A percentile compares a stretch with the other conserved stretches of the same genome.
These are phyloP conservation scores for Aphelinus certus DNA, from an alignment of 1,140 invertebrate genomes.

Conservation along the genomic window DNA sequence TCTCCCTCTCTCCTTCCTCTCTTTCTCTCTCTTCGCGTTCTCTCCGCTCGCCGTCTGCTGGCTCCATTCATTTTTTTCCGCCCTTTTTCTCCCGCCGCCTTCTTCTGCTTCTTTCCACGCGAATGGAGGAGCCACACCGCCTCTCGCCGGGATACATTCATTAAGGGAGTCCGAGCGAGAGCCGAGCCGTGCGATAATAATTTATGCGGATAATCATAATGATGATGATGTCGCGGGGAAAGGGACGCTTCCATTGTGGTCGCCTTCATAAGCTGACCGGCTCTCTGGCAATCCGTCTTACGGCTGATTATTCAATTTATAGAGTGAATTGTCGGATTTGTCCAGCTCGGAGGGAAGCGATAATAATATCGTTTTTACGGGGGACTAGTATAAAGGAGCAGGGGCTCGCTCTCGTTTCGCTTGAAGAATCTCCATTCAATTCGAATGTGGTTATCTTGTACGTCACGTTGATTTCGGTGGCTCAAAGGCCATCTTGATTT, in stretches of 20 bases:
- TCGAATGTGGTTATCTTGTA: not conserved
- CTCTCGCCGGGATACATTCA: slow-evolving; percentile 10
- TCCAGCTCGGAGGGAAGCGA: not conserved
- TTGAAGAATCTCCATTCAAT: not conserved
- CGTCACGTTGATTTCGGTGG: too few species aligned
- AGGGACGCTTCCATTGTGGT: slow-evolving; percentile 11
- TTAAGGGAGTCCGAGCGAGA: not conserved
- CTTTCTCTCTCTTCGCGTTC: not conserved
- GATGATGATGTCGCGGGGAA: slow-evolving; percentile 25
- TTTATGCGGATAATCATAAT: slow-evolving; percentile 18
- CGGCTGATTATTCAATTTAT: slow-evolving; percentile 4
- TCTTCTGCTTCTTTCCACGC: not conserved
- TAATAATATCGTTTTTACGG: slow-evolving; percentile 6
- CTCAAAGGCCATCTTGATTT: too few species aligned
- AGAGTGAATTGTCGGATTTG: slow-evolving; percentile 12
- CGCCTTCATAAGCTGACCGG: not conserved
- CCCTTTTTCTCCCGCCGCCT: slow-evolving; percentile 16
- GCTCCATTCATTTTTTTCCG: not conserved
- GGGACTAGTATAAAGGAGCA: slow-evolving; percentile 1
- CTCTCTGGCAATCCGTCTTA: too few species aligned
- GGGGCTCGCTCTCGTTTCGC: not conserved
- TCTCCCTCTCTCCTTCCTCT: not conserved
- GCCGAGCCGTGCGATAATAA: not conserved
- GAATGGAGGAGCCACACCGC: not conserved
- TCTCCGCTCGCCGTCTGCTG: not conserved